Percentiles rank a stretch among this genome's conserved stretches.
Evolutionary conservation across 2,888 invertebrate genomes (phyloP).

Genomic region (Magallana nippona): DNA sequence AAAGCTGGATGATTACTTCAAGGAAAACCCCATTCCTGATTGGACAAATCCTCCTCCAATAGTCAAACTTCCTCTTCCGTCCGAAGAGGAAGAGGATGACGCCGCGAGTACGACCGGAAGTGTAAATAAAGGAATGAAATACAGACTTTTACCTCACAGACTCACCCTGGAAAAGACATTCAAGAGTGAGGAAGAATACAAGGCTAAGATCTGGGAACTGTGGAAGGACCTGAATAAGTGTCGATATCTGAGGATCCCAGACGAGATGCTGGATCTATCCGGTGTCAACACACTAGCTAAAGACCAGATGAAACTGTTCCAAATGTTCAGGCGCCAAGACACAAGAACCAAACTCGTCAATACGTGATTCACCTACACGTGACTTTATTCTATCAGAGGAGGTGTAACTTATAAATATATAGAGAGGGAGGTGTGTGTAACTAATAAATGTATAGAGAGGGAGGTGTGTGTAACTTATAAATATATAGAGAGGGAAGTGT

Average conservation of each 20-base stretch:
- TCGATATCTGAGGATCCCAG: constrained; percentile 72
- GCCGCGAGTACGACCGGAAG: constrained; percentile 50
- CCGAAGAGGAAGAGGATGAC: constrained; percentile 50
- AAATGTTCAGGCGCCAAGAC: constrained; percentile 47
- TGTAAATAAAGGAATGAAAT: constrained; percentile 45
- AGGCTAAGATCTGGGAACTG: constrained; percentile 59
- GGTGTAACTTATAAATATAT: no score
- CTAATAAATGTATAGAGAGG: no score
- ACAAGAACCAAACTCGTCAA: constrained; percentile 5
- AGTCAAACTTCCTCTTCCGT: constrained; percentile 40
- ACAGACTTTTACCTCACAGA: constrained; percentile 47
- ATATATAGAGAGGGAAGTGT: no score
- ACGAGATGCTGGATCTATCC: constrained; percentile 71
- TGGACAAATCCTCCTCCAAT: constrained; percentile 42
- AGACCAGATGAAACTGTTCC: constrained; percentile 70
- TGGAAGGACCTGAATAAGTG: constrained; percentile 76
- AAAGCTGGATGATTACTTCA: constrained; percentile 64
- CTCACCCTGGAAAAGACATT: constrained; percentile 57
- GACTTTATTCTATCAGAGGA: no score
- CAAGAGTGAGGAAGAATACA: constrained; percentile 66
- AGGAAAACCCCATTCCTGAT: constrained; percentile 54
- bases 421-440: no score
- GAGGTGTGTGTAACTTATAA: no score
- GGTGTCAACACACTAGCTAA: constrained; percentile 73
- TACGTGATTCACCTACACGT: background rate